Base-by-base conservation (phyloP, 2,113 vertebrate genomes). In the Aphyosemion australe region DNA sequence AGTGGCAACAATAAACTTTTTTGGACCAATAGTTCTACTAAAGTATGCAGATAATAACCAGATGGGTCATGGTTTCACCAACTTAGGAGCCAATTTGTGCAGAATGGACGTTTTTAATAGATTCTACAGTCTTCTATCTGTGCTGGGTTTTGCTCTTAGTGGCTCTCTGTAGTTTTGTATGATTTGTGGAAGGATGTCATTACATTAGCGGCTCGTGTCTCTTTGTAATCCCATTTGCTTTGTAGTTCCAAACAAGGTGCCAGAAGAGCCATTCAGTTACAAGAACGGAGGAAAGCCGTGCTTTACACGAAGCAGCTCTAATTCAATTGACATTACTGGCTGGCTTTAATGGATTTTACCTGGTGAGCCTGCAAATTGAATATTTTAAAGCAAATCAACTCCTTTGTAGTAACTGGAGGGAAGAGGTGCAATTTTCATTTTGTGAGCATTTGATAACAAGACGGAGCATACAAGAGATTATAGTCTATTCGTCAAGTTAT, bases 341-440 rank as follows among this genome's bases (percentile, higher is more conserved):
- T 83, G 79, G 52, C 67, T 82, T 79, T 88, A 87, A 86, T 89
- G 84, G 85, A 68, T 90, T 90, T 87, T 86, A 90, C 84, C 82
- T 84, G 81, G 77, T 64, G 83, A 80, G 82, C 43, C 71, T 74
- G 78, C 65, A 86, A 87, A 91, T 84, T 83, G 78, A 84, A 86
- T 85, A 87, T 87, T 81, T 85, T 72, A 79, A 73, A 54, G 71
- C 57, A 78, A 72, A 79, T 91, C 85, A 88, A 84, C 76, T 80
- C 65, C 72, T 80, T 84, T 59, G 37, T 70, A 80, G 72, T 77
- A 83, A 78, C 62, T 83, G 74, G 48, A 72, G 55, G 39, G 69
- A 81, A 70, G 75, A 61, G 57, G 54, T 58, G 26, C 71, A 52
- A 73, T 83, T 84, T 86, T 73, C 65, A 87, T 84, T 82, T 73